Percentiles rank a stretch among this genome's conserved stretches.
These are phyloP conservation scores for Sminthopsis crassicaudata DNA, from an alignment of 2,113 vertebrate genomes.

Conservation along the genomic window DNA sequence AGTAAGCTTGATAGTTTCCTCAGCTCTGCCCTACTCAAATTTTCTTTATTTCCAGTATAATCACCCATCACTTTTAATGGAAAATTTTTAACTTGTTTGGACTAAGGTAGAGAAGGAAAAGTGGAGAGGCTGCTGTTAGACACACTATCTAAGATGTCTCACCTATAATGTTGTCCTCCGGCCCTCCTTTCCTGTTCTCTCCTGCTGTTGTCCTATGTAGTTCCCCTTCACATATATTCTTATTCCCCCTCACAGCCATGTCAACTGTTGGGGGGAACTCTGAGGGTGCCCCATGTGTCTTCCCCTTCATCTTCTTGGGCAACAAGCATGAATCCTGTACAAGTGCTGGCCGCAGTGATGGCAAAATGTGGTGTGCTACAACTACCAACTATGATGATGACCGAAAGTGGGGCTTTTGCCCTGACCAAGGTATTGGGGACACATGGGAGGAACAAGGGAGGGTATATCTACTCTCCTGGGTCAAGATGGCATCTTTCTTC, in stretches of 20 bases:
- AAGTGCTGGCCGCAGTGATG: slow-evolving; percentile 91
- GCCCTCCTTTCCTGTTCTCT: not conserved
- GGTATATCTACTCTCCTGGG: accelerated
- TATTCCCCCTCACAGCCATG: slow-evolving; percentile 86
- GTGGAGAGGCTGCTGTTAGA: not conserved
- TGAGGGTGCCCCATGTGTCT: slow-evolving; percentile 93
- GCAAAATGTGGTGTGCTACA: slow-evolving; percentile 93
- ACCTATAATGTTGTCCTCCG: not conserved
- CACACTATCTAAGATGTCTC: not conserved
- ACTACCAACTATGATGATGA: slow-evolving; percentile 95
- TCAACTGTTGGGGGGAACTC: slow-evolving; percentile 96
- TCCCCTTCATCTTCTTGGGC: slow-evolving; percentile 96
- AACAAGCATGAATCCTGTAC: slow-evolving; percentile 94
- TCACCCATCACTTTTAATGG: not conserved
- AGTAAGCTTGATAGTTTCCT: not conserved
- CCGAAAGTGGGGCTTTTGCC: slow-evolving; percentile 98
- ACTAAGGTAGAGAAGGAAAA: not conserved
- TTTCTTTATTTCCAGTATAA: not conserved
- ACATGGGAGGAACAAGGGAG: no score
- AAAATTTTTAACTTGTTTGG: not conserved
- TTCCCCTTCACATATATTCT: not conserved
- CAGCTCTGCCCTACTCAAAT: not conserved
- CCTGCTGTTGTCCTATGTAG: not conserved
- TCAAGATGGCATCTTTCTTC: not conserved
- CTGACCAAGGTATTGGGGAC: slow-evolving; percentile 89